These are phyloP conservation scores for Priocnemis perturbator DNA, from an alignment of 2,888 invertebrate genomes.

Conservation along the genomic window DNA sequence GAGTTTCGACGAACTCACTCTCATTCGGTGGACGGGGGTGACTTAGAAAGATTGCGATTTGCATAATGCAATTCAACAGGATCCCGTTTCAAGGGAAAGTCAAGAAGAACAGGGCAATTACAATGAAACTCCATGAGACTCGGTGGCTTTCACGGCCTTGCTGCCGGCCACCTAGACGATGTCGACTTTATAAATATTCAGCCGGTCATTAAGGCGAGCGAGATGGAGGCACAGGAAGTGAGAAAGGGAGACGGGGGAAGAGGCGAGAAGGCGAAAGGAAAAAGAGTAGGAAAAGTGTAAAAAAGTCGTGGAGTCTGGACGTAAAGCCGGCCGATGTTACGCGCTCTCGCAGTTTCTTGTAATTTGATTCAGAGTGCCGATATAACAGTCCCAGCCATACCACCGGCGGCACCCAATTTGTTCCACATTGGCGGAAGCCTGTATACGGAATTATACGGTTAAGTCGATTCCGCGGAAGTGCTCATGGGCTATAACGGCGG, in stretches of 20 bases:
- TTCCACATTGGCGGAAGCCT: conserved; percentile 1
- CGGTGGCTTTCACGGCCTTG: conserved; percentile 64
- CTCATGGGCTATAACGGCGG: conserved; percentile 9
- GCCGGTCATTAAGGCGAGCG: conserved; percentile 62
- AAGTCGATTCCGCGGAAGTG: conserved; percentile 45
- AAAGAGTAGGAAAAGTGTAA: conserved; percentile 52
- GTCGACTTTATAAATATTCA: conserved; percentile 74
- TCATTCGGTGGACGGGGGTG: conserved; percentile 55
- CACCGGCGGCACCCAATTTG: conserved; percentile 1
- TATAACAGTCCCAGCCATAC: conserved; percentile 36
- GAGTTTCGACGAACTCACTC: conserved; percentile 7
- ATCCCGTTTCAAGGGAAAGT: conserved; percentile 71
- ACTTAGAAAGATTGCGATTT: conserved; percentile 73
- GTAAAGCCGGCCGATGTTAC: conserved; percentile 49
- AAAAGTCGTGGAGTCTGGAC: conserved; percentile 55
- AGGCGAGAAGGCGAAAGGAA: conserved; percentile 8
- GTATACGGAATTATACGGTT: conserved; percentile 32
- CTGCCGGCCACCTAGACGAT: conserved; percentile 62
- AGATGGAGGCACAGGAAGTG: conserved; percentile 31
- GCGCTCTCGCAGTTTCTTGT: conserved; percentile 56
- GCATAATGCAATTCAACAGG: conserved; percentile 73
- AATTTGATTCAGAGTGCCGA: conserved; percentile 63
- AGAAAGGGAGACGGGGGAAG: conserved; percentile 11
- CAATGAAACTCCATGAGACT: conserved; percentile 73
- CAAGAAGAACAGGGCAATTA: conserved; percentile 74